These are phyloP conservation scores for Ianthella basta DNA, from an alignment of 37 sponge, comb jelly and placozoan species.

Conservation along the genomic window DNA sequence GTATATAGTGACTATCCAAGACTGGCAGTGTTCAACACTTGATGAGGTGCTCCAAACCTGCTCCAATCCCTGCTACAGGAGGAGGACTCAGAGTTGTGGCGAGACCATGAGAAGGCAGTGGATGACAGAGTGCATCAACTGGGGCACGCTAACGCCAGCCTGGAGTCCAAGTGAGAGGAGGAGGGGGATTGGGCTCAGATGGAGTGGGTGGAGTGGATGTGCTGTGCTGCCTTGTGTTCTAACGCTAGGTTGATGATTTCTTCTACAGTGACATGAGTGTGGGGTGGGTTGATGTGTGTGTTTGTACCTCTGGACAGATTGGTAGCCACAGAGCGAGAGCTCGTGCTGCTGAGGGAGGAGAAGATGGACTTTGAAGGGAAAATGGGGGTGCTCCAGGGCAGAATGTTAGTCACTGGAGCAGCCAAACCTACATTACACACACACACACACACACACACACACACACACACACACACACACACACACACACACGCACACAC, in stretches of 20 bases:
- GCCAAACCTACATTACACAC: neutral
- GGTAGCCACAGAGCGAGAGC: slow-evolving; percentile 45
- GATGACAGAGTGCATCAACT: slow-evolving; percentile 47
- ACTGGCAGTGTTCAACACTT: too few species aligned
- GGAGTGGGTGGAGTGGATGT: neutral
- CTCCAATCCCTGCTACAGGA: slow-evolving; percentile 31
- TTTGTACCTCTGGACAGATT: slow-evolving; percentile 22
- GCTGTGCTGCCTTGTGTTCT: neutral
- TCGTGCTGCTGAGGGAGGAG: slow-evolving; percentile 37
- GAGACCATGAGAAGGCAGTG: slow-evolving; percentile 29
- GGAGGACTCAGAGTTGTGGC: slow-evolving; percentile 3
- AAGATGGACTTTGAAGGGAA: slow-evolving; percentile 50
- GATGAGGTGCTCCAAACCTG: too few species aligned
- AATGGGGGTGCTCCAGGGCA: slow-evolving; percentile 15
- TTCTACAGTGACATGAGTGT: slow-evolving; percentile 50
- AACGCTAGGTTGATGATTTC: too few species aligned
- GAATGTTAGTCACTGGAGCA: slow-evolving; percentile 38
- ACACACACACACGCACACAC: slow-evolving; percentile 2
- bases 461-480: neutral
- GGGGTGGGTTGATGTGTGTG: slow-evolving; percentile 40
- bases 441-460: neutral
- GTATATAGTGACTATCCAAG: neutral
- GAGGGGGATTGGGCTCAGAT: neutral
- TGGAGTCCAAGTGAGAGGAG: slow-evolving; percentile 3
- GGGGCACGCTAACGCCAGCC: neutral